Conservation (phyloP, 2,888 invertebrate genomes). For the Periphyllus acericola region DNA sequence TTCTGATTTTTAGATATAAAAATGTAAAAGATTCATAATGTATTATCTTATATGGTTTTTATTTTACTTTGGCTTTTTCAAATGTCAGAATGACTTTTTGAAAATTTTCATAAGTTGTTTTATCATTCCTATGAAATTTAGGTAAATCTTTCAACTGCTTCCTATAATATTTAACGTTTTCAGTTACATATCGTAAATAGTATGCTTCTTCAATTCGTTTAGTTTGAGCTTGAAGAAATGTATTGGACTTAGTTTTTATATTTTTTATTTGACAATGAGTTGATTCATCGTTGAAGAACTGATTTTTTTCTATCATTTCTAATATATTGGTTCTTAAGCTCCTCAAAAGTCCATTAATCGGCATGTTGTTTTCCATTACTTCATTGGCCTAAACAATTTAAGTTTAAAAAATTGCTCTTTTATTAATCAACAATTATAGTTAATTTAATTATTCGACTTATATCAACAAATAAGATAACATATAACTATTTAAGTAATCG, state of each 20-base stretch:
- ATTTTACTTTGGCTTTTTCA: conserved; percentile 39
- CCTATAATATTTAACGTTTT: background rate
- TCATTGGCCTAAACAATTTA: background rate
- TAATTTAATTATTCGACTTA: background rate
- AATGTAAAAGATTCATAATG: background rate
- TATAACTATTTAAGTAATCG: background rate
- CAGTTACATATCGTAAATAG: conserved; percentile 2
- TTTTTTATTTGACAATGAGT: no score
- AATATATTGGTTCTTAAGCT: background rate
- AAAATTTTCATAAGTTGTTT: background rate
- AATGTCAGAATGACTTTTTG: conserved; percentile 8
- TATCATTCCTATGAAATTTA: background rate
- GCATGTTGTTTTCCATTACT: conserved; percentile 11
- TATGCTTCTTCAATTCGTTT: background rate
- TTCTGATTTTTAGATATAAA: no score
- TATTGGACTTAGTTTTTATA: background rate
- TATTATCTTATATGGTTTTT: background rate
- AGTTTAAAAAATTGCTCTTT: background rate
- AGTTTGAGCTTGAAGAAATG: background rate
- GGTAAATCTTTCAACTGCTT: conserved; percentile 1
- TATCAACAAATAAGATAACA: background rate
- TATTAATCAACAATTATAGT: background rate
- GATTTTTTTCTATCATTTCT: conserved; percentile 4
- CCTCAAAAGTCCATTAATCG: background rate
- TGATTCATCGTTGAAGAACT: background rate